These are phyloP conservation scores for Cephonodes hylas DNA, from an alignment of 2,888 invertebrate genomes.

Conservation along the genomic window DNA sequence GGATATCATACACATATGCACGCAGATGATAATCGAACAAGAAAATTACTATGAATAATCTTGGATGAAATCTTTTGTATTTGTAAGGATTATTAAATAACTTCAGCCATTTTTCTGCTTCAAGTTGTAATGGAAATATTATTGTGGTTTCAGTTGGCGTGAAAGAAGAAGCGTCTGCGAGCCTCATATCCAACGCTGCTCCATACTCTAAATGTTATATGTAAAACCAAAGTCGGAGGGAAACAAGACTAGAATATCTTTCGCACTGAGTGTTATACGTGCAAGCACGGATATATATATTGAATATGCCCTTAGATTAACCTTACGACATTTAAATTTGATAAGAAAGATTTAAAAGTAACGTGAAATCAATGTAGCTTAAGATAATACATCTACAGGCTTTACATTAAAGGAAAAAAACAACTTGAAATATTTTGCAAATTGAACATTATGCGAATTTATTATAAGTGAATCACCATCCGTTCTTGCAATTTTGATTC, in stretches of 20 bases:
- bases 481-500: constrained; percentile 9
- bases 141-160: constrained; percentile 56
- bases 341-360: neutral
- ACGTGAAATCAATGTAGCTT: neutral
- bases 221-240: constrained; percentile 48
- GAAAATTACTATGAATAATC: too few species aligned
- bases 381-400: neutral
- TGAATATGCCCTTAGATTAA: neutral
- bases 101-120: neutral
- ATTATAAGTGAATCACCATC: constrained; percentile 14
- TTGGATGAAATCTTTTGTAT: too few species aligned
- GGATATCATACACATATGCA: too few species aligned
- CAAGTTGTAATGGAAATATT: neutral
- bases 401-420: too few species aligned
- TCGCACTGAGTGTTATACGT: constrained; percentile 2
- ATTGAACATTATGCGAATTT: neutral
- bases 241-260: constrained; percentile 2
- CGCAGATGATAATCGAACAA: too few species aligned
- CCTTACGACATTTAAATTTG: neutral
- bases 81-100: too few species aligned
- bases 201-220: constrained; percentile 73
- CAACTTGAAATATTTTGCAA: neutral
- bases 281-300: constrained; percentile 1
- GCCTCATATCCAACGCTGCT: constrained; percentile 59
- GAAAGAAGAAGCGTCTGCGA: constrained; percentile 63